Base-by-base conservation (phyloP, 2,797 vertebrate species). In the Pseudochromis fuscus region DNA sequence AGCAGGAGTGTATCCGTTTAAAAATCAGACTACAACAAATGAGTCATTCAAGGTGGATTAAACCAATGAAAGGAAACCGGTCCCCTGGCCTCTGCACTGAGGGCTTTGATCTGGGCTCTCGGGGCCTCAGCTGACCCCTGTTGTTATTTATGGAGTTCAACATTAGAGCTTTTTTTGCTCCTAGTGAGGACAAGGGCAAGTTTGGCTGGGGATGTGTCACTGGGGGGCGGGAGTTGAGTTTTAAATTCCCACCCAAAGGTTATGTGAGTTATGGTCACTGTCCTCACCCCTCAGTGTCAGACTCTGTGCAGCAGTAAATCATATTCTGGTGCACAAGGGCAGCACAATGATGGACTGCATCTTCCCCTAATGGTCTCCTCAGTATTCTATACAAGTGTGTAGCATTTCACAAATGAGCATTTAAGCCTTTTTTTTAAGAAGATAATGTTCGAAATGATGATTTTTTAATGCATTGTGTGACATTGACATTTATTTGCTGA, bases 401-500 rank as follows among this genome's bases (percentile, higher is more conserved):
- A 48, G 7, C 7, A 24, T 74, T 53, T 69, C 12, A 31, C 10
- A 52, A 56, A 77, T 69, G 67, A 49, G 45, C 28, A 73, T 63
- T 40, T 33, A 66, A 57, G 18, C 37, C n/a, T n/a, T n/a, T 53
- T 24, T 31, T 13, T 64, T 37, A 59, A 25, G 27, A 35, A 55
- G 33, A 7, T 69, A 65, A 73, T 56, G 58, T 62, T 46, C 16
- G 27, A 67, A 75, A 70, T 81, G 31, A 55, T 38, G 19, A n/a
- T 19, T 52, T n/a, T 62, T 72, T 49, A 67, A 79, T 81, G 51
- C 66, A 48, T 69, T 70, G 44, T 73, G 58, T 77, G 55, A 67
- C 31, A 8, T 42, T 83, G 83, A 77, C 74, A 79, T 77, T 78
- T 63, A 83, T 81, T 66, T 77, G 56, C 63, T 84, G 72, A 81